phyloP scores from a whole-genome alignment of 2,888 invertebrate species.

The Drosophila pseudotakahashii region DNA sequence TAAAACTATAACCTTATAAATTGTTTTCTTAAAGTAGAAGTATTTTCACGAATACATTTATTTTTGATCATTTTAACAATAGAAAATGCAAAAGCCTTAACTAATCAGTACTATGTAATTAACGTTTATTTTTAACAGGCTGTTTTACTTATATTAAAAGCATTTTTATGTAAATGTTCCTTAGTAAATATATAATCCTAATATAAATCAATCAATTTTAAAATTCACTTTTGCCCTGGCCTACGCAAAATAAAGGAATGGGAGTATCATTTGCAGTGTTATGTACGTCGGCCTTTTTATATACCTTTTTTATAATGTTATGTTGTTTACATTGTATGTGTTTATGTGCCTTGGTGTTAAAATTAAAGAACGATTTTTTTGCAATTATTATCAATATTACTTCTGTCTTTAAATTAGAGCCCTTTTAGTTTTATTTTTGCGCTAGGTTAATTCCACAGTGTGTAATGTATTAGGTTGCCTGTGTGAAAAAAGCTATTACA shows the following conservation, averaged over 20 bases:
- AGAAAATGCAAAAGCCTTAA: constrained; percentile 71
- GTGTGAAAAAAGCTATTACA: too few relatives aligned
- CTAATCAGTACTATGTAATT: constrained; percentile 75
- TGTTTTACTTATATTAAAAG: constrained; percentile 29
- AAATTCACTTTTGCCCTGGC: background rate
- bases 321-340: too few relatives aligned
- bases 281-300: background rate
- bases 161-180: constrained; percentile 6
- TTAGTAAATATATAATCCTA: constrained; percentile 1
- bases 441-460: too few relatives aligned
- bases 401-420: too few relatives aligned
- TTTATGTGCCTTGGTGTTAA: too few relatives aligned
- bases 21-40: constrained; percentile 8
- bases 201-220: constrained; percentile 4
- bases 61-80: constrained; percentile 53
- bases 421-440: too few relatives aligned
- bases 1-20: constrained; percentile 30
- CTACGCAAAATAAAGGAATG: background rate
- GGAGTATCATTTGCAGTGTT: background rate
- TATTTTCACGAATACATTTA: constrained; percentile 18
- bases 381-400: too few relatives aligned
- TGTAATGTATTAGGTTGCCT: too few relatives aligned
- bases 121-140: constrained; percentile 37
- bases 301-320: background rate
- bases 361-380: too few relatives aligned